Base-by-base conservation (phyloP, 2,888 invertebrate genomes). In the Anoplius nigerrimus region DNA sequence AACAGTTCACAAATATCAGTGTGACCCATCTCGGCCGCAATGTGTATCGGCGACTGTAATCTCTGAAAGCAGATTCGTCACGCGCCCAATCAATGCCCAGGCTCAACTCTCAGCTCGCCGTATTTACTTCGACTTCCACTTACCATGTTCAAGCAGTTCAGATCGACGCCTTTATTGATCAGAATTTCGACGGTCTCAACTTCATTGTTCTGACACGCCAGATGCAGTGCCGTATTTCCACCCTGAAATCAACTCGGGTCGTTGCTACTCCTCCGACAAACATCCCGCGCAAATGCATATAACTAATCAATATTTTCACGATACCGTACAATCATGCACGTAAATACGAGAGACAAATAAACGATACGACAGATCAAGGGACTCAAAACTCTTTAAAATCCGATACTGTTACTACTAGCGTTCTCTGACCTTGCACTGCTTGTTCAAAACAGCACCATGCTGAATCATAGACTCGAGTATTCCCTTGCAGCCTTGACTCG, bases 11-110 rank as follows among this genome's bases (percentile, higher is more conserved):
- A 89, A 82, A 94, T 87, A 88, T 93, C 92, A 13, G 91, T 90
- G 87, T 93, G 91, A 45, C 94, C 94, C 87, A 92, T 90, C 84
- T 93, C 93, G 0, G 94, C 95, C 0, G 95, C 95, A 62, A 95
- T 92, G 86, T 95, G 95, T 80, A 96, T 92, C 0, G 96, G 94
- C 0, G 95, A 94, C 84, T 94, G 94, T 0, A 92, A 90, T 88
- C 93, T 92, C 94, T 94, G 87, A 16, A 34, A 79, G 77, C 43
- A 66, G 48, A 48, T 48, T 18, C 18, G 58, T 27, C 8, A 21
- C 48, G 46, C 20, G 2, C 5, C 18, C 51, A 55, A 52, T 21
- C n/a, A 21, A 4, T 18, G 59, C n/a, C n/a, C n/a, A n/a, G n/a
- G n/a, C n/a, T n/a, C n/a, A n/a, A n/a, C n/a, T n/a, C n/a, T n/a